A percentile compares a stretch with the other conserved stretches of the same genome.
Evolutionary conservation across 53 echinoderm and acorn worm genomes (phyloP).

Genomic region (Actinopyga echinites): DNA sequence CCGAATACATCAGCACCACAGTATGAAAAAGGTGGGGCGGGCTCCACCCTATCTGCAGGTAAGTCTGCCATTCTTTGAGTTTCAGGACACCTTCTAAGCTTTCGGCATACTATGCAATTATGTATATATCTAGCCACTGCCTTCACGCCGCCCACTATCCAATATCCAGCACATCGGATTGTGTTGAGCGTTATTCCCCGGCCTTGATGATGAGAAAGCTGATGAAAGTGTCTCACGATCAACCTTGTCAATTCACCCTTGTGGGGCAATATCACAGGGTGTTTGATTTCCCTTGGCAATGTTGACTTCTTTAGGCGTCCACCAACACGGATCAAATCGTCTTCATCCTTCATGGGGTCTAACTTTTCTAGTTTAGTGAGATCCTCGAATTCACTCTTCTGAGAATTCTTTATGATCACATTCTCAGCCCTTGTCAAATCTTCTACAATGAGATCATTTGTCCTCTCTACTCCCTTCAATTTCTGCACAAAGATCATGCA

Average conservation of each 20-base stretch:
- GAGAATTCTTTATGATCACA: conserved; percentile 18
- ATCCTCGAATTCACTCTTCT: conserved; percentile 14
- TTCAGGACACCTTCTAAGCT: conserved; percentile 19
- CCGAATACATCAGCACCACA: conserved; percentile 44
- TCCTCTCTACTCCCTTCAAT: not conserved
- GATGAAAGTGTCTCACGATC: conserved; percentile 30
- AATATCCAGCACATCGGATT: not conserved
- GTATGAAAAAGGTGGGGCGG: conserved; percentile 5
- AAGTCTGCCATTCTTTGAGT: conserved; percentile 34
- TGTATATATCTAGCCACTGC: conserved; percentile 41
- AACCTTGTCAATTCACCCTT: conserved; percentile 35
- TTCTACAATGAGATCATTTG: not conserved
- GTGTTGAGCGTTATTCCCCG: conserved; percentile 51
- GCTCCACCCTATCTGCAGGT: conserved; percentile 8
- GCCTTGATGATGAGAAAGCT: conserved; percentile 12
- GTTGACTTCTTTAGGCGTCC: conserved; percentile 33
- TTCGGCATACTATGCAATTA: conserved; percentile 30
- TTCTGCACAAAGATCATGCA: conserved; percentile 12
- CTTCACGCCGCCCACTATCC: not conserved
- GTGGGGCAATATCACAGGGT: conserved; percentile 47
- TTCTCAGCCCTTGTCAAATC: conserved; percentile 32
- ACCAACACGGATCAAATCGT: conserved; percentile 50
- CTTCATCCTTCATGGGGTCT: conserved; percentile 41
- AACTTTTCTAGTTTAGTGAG: conserved; percentile 43
- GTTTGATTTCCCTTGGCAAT: conserved; percentile 31